These are phyloP conservation scores for Aphrocallistes beatrix DNA, from an alignment of 37 sponge, comb jelly and placozoan species.

Conservation along the genomic window DNA sequence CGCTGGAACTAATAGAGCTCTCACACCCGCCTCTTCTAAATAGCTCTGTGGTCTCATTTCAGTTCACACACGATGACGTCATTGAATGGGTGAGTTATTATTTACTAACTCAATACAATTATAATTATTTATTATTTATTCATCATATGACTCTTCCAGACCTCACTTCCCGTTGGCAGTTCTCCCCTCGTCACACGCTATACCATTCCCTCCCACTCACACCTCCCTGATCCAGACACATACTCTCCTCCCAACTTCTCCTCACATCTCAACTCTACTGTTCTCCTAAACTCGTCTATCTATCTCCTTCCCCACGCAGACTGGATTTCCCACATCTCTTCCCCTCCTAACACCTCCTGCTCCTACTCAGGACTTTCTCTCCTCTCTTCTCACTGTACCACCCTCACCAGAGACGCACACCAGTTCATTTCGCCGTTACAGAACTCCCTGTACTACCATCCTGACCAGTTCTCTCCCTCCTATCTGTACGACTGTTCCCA, in stretches of 20 bases:
- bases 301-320: neutral
- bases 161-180: neutral
- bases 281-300: neutral
- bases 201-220: too few species aligned
- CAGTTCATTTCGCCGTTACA: neutral
- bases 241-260: slow-evolving; percentile 1
- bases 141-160: too few species aligned
- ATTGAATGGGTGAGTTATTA: neutral
- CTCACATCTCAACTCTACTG: neutral
- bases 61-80: neutral
- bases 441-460: neutral
- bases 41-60: neutral
- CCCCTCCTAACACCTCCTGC: neutral
- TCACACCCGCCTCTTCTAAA: too few species aligned
- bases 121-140: too few species aligned
- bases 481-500: neutral
- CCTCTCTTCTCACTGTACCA: neutral
- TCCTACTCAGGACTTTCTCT: neutral
- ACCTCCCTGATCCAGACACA: neutral
- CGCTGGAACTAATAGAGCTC: too few species aligned
- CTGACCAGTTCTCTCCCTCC: neutral
- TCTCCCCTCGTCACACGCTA: neutral
- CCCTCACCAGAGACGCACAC: neutral
- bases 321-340: neutral
- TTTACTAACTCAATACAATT: neutral